Base-by-base conservation (phyloP, 2,888 invertebrate genomes). In the Itoplectis maculator region DNA sequence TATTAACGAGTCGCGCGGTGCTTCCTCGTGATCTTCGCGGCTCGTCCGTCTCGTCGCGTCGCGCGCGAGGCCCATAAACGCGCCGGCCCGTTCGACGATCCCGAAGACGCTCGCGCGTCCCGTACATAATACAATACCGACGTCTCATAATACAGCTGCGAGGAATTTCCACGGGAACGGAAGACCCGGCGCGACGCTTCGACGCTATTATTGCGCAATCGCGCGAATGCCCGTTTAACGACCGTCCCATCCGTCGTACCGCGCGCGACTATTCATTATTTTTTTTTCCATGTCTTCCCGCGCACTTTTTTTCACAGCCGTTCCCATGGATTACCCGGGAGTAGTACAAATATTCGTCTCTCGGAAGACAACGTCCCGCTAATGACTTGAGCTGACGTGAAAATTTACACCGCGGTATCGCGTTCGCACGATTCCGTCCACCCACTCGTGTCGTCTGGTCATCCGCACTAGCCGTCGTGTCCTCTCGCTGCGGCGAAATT, bases 351-450 rank as follows among this genome's bases (percentile, higher is more conserved):
- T 23, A 65, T 13, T 23, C 65, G 51, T 59, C 68, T 79, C 68
- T 73, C 42, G 40, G 72, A 76, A 76, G 79, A 54, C 40, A 29
- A 29, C 13, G 18, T 13, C 74, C 20, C 56, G 82, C 82, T 82
- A 82, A 82, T 82, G 54, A 82, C 68, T 76, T 68, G 72, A 76
- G 68, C 68, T 68, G 82, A 82, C 59, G 82, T 69, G 82, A 82
- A 82, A 82, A 70, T 82, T 82, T 61, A 79, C 82, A 72, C 65
- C n/a, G 66, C 47, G 8, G 59, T 69, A 76, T 72, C 65, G 63
- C 63, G 68, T 79, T 73, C 61, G 75, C 76, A 76, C 68, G 66
- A 63, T 61, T 68, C 56, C 79, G 45, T 45, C 65, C 79, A 68
- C 68, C 42, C 66, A 29, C 49, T 68, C 37, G 29, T 45, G 29